Base-by-base conservation (phyloP, 2,113 vertebrate species). In the Henicopernis longicauda region DNA sequence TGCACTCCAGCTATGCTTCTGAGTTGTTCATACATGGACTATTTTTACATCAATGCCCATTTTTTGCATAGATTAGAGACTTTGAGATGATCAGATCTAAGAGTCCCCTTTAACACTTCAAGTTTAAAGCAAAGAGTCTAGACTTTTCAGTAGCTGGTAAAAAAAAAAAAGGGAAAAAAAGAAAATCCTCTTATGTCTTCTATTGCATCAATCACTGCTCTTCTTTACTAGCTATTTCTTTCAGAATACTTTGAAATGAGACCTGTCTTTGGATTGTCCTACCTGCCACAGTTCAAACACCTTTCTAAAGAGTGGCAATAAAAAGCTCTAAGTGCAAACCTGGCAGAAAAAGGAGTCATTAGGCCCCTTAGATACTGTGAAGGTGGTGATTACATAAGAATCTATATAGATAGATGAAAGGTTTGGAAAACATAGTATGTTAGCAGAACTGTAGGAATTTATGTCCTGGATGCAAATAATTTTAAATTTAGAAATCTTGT, bases 261-360 rank as follows among this genome's bases (percentile, higher is more conserved):
- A 96, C 97, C 92, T 95, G 96, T 96, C 96, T 97, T 96, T 97
- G 97, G 96, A 97, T 97, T 98, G 98, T 96, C 95, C 97, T 97
- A 98, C 96, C 97, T 98, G 95, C 96, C 98, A 97, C 94, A 98
- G 97, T 98, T 98, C 97, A 98, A 98, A 97, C 96, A 98, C 97
- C 97, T 97, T 98, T 97, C 97, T 98, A 97, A 98, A 98, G 97
- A 98, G 95, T 97, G 95, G 97, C 97, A 98, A 98, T 98, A 98
- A 98, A 98, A 97, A 97, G 93, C 97, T 97, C 95, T 98, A 98
- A 97, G 97, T 96, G 95, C 95, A 97, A 98, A 94, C 86, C 97
- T 98, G 97, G 96, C 97, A 97, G 96, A 98, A 97, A 97, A 97
- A 97, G 95, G 95, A 98, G 87, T 98, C 97, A 97, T 98, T 98